phyloP scores from a whole-genome alignment of 2,113 vertebrate species.

The Helogale parvula region DNA sequence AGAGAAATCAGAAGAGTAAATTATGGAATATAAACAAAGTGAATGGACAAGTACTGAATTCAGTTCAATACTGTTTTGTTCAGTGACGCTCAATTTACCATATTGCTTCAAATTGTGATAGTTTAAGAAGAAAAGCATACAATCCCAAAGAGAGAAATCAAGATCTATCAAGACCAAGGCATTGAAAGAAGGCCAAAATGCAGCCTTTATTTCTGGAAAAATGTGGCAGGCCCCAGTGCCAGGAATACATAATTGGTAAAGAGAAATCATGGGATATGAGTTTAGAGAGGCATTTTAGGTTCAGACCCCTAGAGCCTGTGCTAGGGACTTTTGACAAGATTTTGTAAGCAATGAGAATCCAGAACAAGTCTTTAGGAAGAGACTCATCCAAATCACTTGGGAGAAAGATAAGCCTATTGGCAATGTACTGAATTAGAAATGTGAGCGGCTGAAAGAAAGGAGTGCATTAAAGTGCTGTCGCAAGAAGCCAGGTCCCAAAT shows the following conservation, averaged over 20 bases:
- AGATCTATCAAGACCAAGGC: background rate
- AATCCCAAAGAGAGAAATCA: background rate
- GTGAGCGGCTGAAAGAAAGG: background rate
- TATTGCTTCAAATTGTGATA: background rate
- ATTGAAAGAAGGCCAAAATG: background rate
- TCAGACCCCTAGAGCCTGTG: background rate
- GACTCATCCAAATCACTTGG: background rate
- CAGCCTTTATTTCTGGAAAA: background rate
- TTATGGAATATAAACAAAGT: background rate
- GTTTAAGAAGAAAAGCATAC: background rate
- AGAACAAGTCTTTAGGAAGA: background rate
- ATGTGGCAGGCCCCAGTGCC: background rate
- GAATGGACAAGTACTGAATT: background rate
- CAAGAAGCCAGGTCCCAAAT: background rate
- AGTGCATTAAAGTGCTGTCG: background rate
- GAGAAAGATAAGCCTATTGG: background rate
- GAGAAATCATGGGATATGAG: background rate
- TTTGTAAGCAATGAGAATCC: background rate
- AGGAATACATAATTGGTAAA: background rate
- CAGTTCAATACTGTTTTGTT: background rate
- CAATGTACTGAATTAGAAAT: background rate
- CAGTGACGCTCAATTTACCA: background rate
- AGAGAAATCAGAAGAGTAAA: background rate
- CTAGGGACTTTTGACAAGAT: background rate
- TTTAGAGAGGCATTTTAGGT: background rate